Base-by-base conservation (phyloP, 1,140 invertebrate genomes). In the Physella acuta region DNA sequence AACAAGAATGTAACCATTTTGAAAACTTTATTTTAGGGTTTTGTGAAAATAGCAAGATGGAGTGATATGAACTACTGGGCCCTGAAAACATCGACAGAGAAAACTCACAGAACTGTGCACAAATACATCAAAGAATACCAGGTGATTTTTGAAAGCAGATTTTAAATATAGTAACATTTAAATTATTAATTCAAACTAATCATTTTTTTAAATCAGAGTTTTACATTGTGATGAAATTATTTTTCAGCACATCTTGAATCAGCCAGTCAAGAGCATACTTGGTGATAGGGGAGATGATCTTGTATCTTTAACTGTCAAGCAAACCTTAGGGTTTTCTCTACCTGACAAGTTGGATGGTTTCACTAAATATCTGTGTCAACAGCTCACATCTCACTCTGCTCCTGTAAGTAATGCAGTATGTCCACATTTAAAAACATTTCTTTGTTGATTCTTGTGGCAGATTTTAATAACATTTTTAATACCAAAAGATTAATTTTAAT, bases 41-140 rank as follows among this genome's bases (percentile, higher is more conserved):
- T 94, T 82, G 92, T 98, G 0, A 97, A 98, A 82, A 97, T 99
- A 53, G 92, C 91, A n/a, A 88, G 93, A 37, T 99, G 95, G 92
- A 95, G 93, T 79, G 95, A 99, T 79, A 90, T 95, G 0, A 97
- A 92, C 79, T 96, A 96, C 81, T 97, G 93, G 90, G 90, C 93
- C n/a, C 89, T 99, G 11, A 94, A 93, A 74, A 90, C 92, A 73
- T 77, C 92, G 3, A 90, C 95, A 2, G 90, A 92, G 31, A 95
- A 94, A 82, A 92, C 93, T 0, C 94, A 97, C 79, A 90, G 91
- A 72, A 93, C 90, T 30, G 81, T 98, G 1, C 91, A 92, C 75
- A 95, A 95, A 82, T 91, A 91, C 75, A 90, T 94, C 2, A 92
- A 92, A 76, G 90, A 94, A 76, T 97, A 90, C 85, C 88, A 90